Conservation (phyloP, 2,797 vertebrate species). For the Myripristis jacobus region DNA sequence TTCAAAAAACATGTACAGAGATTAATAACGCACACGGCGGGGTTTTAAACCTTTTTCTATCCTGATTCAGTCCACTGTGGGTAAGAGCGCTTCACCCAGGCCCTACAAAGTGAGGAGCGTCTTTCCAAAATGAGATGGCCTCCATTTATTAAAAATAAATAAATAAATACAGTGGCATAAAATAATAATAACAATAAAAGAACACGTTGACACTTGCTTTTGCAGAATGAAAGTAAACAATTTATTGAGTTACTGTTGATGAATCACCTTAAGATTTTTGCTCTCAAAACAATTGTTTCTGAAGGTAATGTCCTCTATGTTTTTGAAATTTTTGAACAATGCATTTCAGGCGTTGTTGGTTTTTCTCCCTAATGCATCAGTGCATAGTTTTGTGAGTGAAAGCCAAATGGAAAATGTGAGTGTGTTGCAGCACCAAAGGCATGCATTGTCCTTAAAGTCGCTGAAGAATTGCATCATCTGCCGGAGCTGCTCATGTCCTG, state of each 20-base stretch:
- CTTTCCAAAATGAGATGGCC: background rate
- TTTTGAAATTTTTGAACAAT: too few species aligned
- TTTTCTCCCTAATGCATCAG: background rate
- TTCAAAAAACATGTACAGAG: background rate
- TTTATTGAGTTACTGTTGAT: too few species aligned
- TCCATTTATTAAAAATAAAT: too few species aligned
- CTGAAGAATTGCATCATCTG: constrained; percentile 50
- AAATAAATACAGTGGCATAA: background rate
- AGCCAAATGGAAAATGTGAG: constrained; percentile 7
- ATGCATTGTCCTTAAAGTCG: constrained; percentile 53
- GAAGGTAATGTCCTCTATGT: too few species aligned
- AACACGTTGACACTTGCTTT: too few species aligned
- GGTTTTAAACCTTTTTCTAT: background rate
- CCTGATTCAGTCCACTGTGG: background rate
- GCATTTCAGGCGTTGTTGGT: background rate
- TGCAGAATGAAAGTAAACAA: too few species aligned
- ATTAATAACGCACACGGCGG: background rate
- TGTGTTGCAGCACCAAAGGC: constrained; percentile 32
- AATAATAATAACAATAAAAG: background rate
- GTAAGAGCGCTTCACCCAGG: background rate
- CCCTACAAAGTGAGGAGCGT: background rate
- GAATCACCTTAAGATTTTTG: too few species aligned
- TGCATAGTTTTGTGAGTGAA: background rate
- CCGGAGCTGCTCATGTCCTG: constrained; percentile 50
- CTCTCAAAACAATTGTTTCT: too few species aligned